Evolutionary conservation across 2,113 vertebrate genomes (phyloP).

Genomic region (Oreochromis niloticus): DNA sequence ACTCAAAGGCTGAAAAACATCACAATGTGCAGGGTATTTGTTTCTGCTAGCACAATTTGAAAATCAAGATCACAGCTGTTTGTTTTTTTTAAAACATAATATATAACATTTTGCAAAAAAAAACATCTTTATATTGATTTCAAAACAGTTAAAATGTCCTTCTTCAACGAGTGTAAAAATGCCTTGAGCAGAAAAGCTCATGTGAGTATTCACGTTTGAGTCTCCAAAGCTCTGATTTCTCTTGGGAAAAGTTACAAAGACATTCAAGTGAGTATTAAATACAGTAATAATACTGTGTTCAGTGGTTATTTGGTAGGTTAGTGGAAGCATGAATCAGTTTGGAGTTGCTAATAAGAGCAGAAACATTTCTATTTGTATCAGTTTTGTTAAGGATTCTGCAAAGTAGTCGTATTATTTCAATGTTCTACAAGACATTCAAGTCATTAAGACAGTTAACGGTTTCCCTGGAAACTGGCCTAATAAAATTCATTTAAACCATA

Average conservation of each 20-base stretch:
- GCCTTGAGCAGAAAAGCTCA: slow-evolving; percentile 19
- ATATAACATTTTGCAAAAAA: background rate
- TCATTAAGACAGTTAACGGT: background rate
- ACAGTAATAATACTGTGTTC: background rate
- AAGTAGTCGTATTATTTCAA: background rate
- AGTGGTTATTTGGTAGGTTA: background rate
- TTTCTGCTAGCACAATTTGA: slow-evolving; percentile 43
- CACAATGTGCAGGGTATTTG: slow-evolving; percentile 87
- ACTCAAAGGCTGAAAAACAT: slow-evolving; percentile 97
- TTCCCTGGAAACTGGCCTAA: background rate
- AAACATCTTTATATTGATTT: background rate
- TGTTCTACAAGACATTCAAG: too few species aligned
- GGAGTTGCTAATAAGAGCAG: background rate
- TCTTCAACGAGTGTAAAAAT: accelerated
- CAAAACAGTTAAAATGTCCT: background rate
- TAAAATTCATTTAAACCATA: background rate
- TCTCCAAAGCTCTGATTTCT: background rate
- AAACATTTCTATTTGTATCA: background rate
- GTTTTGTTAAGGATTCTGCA: accelerated
- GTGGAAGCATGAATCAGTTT: background rate
- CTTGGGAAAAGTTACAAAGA: background rate
- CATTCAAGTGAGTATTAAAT: background rate
- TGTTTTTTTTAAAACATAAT: background rate
- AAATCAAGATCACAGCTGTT: background rate
- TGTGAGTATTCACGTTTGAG: background rate